A percentile compares a stretch with the other conserved stretches of the same genome.
phyloP scores from a whole-genome alignment of 2,888 invertebrate genomes.

The Agrypnus murinus region DNA sequence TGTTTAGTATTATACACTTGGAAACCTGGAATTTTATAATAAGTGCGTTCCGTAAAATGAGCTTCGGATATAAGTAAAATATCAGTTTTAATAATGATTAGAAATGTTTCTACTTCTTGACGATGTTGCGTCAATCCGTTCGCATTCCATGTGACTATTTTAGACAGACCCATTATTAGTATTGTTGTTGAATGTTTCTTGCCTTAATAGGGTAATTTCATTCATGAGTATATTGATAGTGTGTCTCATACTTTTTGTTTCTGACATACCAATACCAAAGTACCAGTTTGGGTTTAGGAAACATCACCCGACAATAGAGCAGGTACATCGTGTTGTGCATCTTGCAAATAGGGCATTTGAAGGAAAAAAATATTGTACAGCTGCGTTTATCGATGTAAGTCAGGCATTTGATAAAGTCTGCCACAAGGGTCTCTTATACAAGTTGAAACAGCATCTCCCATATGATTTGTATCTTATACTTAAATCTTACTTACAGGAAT shows the following conservation, averaged over 20 bases:
- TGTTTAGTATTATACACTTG: not conserved
- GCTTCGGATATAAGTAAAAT: too few species aligned
- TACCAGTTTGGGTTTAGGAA: slow-evolving; percentile 16
- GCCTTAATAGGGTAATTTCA: slow-evolving; percentile 19
- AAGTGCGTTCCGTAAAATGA: too few species aligned
- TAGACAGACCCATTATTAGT: slow-evolving; percentile 12
- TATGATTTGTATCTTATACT: too few species aligned
- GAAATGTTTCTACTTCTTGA: not conserved
- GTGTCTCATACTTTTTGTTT: slow-evolving; percentile 24
- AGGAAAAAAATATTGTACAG: slow-evolving; percentile 20
- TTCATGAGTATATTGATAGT: slow-evolving; percentile 20
- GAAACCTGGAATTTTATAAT: slow-evolving; percentile 1
- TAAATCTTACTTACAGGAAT: too few species aligned
- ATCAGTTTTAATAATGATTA: slow-evolving; percentile 2
- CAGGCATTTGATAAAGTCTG: too few species aligned
- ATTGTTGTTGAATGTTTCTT: slow-evolving; percentile 17
- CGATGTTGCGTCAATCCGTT: too few species aligned
- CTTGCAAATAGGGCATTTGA: not conserved
- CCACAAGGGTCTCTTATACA: too few species aligned
- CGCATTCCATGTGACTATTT: slow-evolving; percentile 26
- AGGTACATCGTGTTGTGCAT: slow-evolving; percentile 10
- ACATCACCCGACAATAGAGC: slow-evolving; percentile 24
- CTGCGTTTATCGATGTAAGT: too few species aligned
- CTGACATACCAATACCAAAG: slow-evolving; percentile 15
- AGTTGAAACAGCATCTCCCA: too few species aligned